A percentile compares a stretch with the other conserved stretches of the same genome.
These are phyloP conservation scores for Dicyrtoma fusca DNA, from an alignment of 2,888 invertebrate genomes.

Conservation along the genomic window DNA sequence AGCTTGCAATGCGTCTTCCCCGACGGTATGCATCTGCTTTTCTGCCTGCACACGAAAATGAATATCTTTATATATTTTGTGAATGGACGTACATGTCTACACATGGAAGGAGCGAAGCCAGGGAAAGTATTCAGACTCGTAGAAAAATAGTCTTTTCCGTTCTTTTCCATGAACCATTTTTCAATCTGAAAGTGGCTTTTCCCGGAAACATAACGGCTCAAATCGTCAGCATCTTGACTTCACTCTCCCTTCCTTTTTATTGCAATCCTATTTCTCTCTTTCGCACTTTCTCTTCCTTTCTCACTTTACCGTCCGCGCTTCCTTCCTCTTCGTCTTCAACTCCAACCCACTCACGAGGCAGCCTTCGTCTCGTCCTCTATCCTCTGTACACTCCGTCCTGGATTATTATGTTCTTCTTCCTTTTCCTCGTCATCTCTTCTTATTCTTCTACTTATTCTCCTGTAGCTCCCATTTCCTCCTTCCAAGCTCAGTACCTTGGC, in stretches of 20 bases:
- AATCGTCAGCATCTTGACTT: conserved; percentile 52
- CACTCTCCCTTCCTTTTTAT: conserved; percentile 45
- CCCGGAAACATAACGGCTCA: conserved; percentile 52
- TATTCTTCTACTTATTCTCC: conserved; percentile 15
- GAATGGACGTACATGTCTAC: background rate
- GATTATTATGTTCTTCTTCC: conserved; percentile 11
- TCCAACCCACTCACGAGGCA: background rate
- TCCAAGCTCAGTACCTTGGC: background rate
- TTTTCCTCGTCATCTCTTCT: conserved; percentile 3
- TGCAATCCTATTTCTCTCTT: conserved; percentile 37
- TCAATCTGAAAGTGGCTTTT: conserved; percentile 51
- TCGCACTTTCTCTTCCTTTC: conserved; percentile 43
- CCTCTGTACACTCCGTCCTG: background rate
- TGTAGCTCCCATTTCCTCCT: conserved; percentile 8
- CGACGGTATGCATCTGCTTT: too few species aligned
- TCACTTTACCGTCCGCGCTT: conserved; percentile 10
- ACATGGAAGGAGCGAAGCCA: background rate
- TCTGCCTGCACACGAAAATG: too few species aligned
- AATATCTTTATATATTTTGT: too few species aligned
- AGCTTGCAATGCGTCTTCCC: too few species aligned
- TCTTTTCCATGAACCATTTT: conserved; percentile 42
- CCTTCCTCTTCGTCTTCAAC: background rate
- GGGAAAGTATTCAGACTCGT: background rate
- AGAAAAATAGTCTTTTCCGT: conserved; percentile 40
- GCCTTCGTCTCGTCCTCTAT: background rate